A percentile compares a stretch with the other conserved stretches of the same genome.
Evolutionary conservation across 2,113 vertebrate genomes (phyloP).

Genomic region (Isichthys henryi): DNA sequence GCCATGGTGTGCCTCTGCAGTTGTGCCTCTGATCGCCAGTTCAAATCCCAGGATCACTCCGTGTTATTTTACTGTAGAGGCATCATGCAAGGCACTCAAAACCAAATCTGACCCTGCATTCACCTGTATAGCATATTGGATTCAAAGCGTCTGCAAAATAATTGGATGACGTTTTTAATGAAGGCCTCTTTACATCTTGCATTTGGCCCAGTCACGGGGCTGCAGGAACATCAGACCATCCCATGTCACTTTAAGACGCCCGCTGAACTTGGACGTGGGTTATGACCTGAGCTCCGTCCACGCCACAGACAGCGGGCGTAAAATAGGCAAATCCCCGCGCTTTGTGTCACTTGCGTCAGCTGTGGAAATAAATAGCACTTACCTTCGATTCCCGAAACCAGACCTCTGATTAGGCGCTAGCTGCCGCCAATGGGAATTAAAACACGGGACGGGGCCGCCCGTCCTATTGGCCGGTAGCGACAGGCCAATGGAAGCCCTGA

Average conservation of each 20-base stretch:
- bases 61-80: neutral
- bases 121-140: neutral
- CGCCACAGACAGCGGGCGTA: neutral
- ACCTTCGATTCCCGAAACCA: neutral
- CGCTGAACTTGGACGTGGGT: neutral
- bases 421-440: neutral
- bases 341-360: neutral
- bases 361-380: neutral
- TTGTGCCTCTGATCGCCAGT: neutral
- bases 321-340: neutral
- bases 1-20: neutral
- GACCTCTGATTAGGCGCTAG: neutral
- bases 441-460: conserved; percentile 15
- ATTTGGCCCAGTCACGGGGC: neutral
- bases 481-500: neutral
- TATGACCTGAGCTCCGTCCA: neutral
- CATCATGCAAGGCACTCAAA: neutral
- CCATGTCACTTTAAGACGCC: neutral
- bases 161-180: neutral
- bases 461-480: conserved; percentile 35
- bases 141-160: neutral
- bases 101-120: neutral
- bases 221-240: neutral
- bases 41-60: neutral
- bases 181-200: neutral